A percentile compares a stretch with the other conserved stretches of the same genome.
phyloP scores from a whole-genome alignment of 2,888 invertebrate genomes.

The Cheilosia urbana region DNA sequence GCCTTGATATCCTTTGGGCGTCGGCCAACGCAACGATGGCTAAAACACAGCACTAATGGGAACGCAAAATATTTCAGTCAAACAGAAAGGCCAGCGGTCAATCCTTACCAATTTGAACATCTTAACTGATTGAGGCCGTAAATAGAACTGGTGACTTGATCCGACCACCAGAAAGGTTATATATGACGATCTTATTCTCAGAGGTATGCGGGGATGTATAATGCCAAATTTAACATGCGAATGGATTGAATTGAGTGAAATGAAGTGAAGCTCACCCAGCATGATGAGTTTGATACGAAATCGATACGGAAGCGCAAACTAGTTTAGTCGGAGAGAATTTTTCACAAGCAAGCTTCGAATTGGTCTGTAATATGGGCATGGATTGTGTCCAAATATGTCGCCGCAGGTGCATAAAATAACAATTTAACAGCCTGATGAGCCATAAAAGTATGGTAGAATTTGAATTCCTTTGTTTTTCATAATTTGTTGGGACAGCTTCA shows the following conservation, averaged over 20 bases:
- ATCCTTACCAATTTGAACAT: conserved; percentile 68
- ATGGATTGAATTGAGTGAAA: conserved; percentile 12
- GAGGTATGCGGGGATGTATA: neutral
- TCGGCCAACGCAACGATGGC: conserved; percentile 20
- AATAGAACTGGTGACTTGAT: conserved; percentile 50
- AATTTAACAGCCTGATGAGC: conserved; percentile 43
- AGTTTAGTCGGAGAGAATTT: conserved; percentile 39
- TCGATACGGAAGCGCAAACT: conserved; percentile 24
- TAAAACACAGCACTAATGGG: conserved; percentile 46
- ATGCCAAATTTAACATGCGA: conserved; percentile 35
- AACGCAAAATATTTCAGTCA: neutral
- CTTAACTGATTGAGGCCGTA: conserved; percentile 52
- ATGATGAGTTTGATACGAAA: conserved; percentile 14
- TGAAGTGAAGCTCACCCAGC: conserved; percentile 7
- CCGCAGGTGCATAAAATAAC: conserved; percentile 32
- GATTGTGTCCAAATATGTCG: conserved; percentile 11
- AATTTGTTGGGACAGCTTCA: neutral
- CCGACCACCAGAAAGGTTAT: conserved; percentile 37
- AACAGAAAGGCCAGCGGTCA: neutral
- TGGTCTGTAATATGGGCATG: conserved; percentile 6
- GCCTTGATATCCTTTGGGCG: conserved; percentile 38
- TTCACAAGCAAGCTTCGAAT: conserved; percentile 10
- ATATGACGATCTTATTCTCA: conserved; percentile 32
- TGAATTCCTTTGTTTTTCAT: neutral
- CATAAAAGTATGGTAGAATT: conserved; percentile 39